These are phyloP conservation scores for Oncorhynchus tshawytscha DNA, from an alignment of 2,113 vertebrate species.

Conservation along the genomic window DNA sequence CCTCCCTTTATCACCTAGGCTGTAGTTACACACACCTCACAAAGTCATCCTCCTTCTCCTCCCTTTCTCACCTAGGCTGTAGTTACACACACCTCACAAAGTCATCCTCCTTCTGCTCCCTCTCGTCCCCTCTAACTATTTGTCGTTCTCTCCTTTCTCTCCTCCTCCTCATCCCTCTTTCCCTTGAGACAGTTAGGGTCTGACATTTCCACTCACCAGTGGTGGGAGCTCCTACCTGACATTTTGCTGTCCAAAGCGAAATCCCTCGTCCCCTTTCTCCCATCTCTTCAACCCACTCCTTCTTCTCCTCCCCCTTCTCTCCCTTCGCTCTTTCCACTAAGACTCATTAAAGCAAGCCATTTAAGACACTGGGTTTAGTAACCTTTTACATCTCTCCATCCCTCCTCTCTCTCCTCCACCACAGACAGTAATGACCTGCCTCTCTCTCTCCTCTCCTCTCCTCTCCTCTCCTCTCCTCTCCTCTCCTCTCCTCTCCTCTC, in stretches of 20 bases:
- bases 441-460: too few species aligned
- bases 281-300: constrained; percentile 20
- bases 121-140: too few species aligned
- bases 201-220: constrained; percentile 46
- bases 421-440: background rate
- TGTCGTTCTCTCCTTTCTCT: too few species aligned
- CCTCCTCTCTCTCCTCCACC: background rate
- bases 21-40: too few species aligned
- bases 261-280: constrained; percentile 26
- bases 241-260: constrained; percentile 48
- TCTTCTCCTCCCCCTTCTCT: background rate
- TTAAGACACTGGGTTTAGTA: constrained; percentile 61
- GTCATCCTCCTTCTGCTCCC: too few species aligned
- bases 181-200: background rate
- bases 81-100: too few species aligned
- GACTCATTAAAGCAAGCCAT: constrained; percentile 69
- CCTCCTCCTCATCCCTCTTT: too few species aligned
- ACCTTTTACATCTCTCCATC: constrained; percentile 58
- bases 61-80: too few species aligned
- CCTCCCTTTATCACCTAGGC: too few species aligned
- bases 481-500: too few species aligned
- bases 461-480: too few species aligned
- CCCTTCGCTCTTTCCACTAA: constrained; percentile 10
- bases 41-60: too few species aligned
- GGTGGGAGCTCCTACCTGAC: constrained; percentile 48